phyloP scores from a whole-genome alignment of 2,888 invertebrate species.

The Crossocerus cetratus region DNA sequence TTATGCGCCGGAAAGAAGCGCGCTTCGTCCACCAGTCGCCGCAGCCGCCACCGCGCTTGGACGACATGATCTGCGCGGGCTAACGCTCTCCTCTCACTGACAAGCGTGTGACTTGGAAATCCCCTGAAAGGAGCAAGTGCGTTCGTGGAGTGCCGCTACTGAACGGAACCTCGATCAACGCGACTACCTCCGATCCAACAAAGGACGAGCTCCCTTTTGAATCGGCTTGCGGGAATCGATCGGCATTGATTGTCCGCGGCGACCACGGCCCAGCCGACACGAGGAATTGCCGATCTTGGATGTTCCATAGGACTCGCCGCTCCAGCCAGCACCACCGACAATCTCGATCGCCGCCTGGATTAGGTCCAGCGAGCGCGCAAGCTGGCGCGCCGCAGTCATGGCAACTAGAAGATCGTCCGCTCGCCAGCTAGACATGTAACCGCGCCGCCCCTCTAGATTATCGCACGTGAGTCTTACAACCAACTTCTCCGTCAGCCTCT shows the following conservation, averaged over 20 bases:
- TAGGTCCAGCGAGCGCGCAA: slow-evolving; percentile 40
- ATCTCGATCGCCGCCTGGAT: slow-evolving; percentile 28
- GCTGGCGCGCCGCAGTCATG: slow-evolving; percentile 65
- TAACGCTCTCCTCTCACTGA: slow-evolving; percentile 66
- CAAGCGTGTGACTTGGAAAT: slow-evolving; percentile 57
- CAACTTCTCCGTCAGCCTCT: slow-evolving; percentile 1
- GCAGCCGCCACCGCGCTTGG: slow-evolving; percentile 53
- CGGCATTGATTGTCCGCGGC: slow-evolving; percentile 58
- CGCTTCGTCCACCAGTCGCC: slow-evolving; percentile 56
- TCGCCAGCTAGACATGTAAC: slow-evolving; percentile 61
- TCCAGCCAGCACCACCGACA: slow-evolving; percentile 23
- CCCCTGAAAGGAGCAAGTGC: neutral
- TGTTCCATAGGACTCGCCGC: slow-evolving; percentile 41
- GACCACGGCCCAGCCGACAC: slow-evolving; percentile 57
- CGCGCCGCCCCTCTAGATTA: slow-evolving; percentile 61
- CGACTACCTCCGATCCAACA: neutral
- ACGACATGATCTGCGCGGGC: slow-evolving; percentile 68
- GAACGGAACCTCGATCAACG: slow-evolving; percentile 4
- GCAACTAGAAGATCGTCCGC: slow-evolving; percentile 65
- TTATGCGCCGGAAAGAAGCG: slow-evolving; percentile 50
- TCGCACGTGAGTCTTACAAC: slow-evolving; percentile 66
- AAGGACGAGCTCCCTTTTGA: neutral
- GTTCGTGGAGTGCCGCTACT: slow-evolving; percentile 5
- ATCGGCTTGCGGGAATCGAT: slow-evolving; percentile 46
- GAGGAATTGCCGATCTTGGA: slow-evolving; percentile 43